Evolutionary conservation across 2,888 invertebrate species (phyloP).

Genomic region (Empis stercorea): DNA sequence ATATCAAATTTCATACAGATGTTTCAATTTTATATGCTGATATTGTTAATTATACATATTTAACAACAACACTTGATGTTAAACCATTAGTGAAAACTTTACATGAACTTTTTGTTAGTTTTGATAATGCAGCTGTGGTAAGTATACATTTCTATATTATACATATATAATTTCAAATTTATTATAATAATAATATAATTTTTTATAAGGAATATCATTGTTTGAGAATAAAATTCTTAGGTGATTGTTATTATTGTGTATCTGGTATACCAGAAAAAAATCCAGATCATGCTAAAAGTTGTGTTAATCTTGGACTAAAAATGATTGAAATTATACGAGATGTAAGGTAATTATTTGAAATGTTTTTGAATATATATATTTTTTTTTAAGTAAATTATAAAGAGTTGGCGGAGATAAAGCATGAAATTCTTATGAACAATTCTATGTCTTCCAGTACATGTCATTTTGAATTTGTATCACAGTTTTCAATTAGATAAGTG

Average conservation of each 20-base stretch:
- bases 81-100: slow-evolving; percentile 65
- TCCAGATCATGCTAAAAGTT: slow-evolving; percentile 65
- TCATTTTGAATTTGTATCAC: too few relatives aligned
- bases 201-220: too few relatives aligned
- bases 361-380: too few relatives aligned
- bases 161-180: too few relatives aligned
- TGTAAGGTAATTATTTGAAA: slow-evolving; percentile 31
- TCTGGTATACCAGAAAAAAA: slow-evolving; percentile 64
- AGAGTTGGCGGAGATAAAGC: too few relatives aligned
- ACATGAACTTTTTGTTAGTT: slow-evolving; percentile 73
- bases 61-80: slow-evolving; percentile 59
- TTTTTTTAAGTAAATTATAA: too few relatives aligned
- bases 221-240: too few relatives aligned
- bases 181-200: too few relatives aligned
- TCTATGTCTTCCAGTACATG: slow-evolving; percentile 11
- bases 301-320: slow-evolving; percentile 68
- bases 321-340: slow-evolving; percentile 76
- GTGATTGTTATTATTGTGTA: too few relatives aligned
- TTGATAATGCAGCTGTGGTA: slow-evolving; percentile 39
- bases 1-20: slow-evolving; percentile 67
- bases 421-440: slow-evolving; percentile 3
- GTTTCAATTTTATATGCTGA: slow-evolving; percentile 80
- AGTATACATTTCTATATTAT: background rate
- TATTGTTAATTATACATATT: slow-evolving; percentile 67
- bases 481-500: too few relatives aligned